phyloP scores from a whole-genome alignment of 2,888 invertebrate species.

The Drosophila aldrichi region DNA sequence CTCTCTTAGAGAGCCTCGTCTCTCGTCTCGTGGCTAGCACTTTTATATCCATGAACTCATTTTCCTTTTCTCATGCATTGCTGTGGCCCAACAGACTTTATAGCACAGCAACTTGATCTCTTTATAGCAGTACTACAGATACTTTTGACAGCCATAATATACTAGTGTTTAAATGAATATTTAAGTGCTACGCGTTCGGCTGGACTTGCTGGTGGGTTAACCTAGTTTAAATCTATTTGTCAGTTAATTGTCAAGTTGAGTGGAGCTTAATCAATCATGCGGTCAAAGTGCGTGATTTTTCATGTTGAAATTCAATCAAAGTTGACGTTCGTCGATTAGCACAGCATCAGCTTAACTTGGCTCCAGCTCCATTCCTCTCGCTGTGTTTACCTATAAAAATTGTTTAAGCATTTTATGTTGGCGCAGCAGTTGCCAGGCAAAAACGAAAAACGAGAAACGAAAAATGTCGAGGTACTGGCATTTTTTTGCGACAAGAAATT shows the following conservation, averaged over 20 bases:
- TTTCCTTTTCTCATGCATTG: too few relatives aligned
- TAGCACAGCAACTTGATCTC: too few relatives aligned
- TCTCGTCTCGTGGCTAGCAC: too few relatives aligned
- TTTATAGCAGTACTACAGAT: too few relatives aligned
- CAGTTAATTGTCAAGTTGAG: conserved; percentile 39
- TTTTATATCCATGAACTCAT: too few relatives aligned
- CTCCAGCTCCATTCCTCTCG: background rate
- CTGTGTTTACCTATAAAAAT: conserved; percentile 73
- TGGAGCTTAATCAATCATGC: conserved; percentile 55
- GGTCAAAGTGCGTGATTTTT: conserved; percentile 35
- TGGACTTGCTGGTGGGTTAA: conserved; percentile 6
- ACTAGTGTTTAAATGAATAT: background rate
- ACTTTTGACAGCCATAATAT: background rate
- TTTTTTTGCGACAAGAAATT: conserved; percentile 63
- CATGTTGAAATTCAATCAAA: conserved; percentile 70
- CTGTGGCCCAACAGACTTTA: too few relatives aligned
- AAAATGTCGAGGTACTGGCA: conserved; percentile 23
- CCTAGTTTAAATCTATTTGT: conserved; percentile 22
- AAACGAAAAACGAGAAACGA: conserved; percentile 5
- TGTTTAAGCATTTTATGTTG: conserved; percentile 80
- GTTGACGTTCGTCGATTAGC: conserved; percentile 72
- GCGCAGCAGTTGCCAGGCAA: conserved; percentile 71
- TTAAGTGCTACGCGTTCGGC: too few relatives aligned
- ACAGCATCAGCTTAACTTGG: conserved; percentile 37
- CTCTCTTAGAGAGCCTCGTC: too few relatives aligned